phyloP scores from a whole-genome alignment of 2,888 invertebrate genomes.

The Cheilosia impressa region DNA sequence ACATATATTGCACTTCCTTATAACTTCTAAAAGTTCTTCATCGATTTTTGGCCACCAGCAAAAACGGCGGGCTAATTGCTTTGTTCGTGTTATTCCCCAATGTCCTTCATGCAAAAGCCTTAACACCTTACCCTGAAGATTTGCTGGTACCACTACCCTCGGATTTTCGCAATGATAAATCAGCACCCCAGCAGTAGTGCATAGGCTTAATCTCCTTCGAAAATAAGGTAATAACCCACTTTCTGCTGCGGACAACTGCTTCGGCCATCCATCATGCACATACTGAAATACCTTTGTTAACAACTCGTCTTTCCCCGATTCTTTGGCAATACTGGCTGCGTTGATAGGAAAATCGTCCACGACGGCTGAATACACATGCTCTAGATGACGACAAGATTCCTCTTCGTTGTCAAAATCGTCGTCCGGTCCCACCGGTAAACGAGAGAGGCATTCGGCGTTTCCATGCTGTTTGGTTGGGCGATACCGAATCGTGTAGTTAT shows the following conservation, averaged over 20 bases:
- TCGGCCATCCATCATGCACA: constrained; percentile 41
- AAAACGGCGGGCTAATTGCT: constrained; percentile 11
- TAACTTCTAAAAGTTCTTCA: background rate
- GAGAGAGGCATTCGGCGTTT: constrained; percentile 38
- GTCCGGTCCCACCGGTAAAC: constrained; percentile 28
- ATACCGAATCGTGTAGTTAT: constrained; percentile 39
- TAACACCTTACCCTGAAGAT: constrained; percentile 3
- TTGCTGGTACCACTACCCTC: constrained; percentile 8
- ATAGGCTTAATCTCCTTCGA: constrained; percentile 17
- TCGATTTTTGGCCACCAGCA: constrained; percentile 26
- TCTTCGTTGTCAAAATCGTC: constrained; percentile 13
- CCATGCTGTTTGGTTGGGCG: constrained; percentile 32
- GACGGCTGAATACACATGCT: background rate
- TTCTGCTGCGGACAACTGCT: constrained; percentile 5
- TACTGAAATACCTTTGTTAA: constrained; percentile 19
- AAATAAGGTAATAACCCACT: constrained; percentile 18
- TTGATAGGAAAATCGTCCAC: too few relatives aligned
- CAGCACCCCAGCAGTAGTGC: background rate
- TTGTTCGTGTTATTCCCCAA: constrained; percentile 23
- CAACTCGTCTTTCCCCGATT: constrained; percentile 16
- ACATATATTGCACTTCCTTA: constrained; percentile 14
- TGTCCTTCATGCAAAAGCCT: constrained; percentile 29
- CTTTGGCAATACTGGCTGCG: background rate
- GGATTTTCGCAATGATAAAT: background rate
- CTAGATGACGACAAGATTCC: constrained; percentile 1